These are phyloP conservation scores for Phallusia fumigata DNA, from an alignment of 23 tunicate species.

Conservation along the genomic window DNA sequence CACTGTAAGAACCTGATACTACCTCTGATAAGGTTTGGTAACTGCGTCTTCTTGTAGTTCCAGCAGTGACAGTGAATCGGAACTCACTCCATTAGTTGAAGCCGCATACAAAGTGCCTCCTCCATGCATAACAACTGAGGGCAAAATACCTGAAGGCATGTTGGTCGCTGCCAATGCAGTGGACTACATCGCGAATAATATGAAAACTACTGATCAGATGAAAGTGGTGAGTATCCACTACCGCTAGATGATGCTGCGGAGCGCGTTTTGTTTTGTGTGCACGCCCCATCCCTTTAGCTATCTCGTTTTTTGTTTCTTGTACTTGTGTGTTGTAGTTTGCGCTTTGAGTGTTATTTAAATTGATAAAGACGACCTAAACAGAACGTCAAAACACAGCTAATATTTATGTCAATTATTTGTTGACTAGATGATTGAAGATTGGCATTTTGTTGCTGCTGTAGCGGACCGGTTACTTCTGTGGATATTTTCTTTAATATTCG, in stretches of 20 bases:
- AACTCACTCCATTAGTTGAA: neutral
- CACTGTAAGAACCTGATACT: too few species aligned
- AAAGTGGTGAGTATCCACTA: constrained; percentile 17
- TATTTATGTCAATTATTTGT: neutral
- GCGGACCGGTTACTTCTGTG: constrained; percentile 57
- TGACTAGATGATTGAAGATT: constrained; percentile 56
- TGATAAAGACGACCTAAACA: too few species aligned
- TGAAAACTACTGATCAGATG: constrained; percentile 15
- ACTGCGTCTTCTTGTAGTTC: neutral
- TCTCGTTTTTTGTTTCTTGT: neutral
- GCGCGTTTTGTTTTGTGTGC: too few species aligned
- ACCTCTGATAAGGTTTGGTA: too few species aligned
- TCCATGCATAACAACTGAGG: neutral
- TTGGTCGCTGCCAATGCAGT: constrained; percentile 37
- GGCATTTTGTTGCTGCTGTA: constrained; percentile 79
- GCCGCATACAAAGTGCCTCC: neutral
- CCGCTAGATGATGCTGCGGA: neutral
- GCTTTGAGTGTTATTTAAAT: too few species aligned
- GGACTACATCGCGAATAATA: constrained; percentile 37
- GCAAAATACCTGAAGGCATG: neutral
- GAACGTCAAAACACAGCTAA: too few species aligned
- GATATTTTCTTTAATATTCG: constrained; percentile 35
- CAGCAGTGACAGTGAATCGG: neutral
- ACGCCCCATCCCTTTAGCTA: neutral
- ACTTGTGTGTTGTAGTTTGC: too few species aligned